phyloP scores from a whole-genome alignment of 2,113 vertebrate species.

The human (Homo sapiens) region DNA sequence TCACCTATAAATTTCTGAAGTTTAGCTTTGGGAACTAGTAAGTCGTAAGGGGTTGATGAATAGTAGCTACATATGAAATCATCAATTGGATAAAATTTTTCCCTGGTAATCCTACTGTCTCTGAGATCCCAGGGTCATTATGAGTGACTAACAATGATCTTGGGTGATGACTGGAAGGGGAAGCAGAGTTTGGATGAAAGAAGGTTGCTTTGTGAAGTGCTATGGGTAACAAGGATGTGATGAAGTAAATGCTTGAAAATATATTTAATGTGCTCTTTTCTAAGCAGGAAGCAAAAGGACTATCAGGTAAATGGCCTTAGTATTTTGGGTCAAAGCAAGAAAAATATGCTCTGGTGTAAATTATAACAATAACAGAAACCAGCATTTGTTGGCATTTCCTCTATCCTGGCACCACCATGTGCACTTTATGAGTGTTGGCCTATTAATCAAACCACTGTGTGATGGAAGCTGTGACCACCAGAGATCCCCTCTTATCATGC shows the following conservation, averaged over 20 bases:
- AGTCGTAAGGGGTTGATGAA: background rate
- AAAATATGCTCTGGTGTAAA: background rate
- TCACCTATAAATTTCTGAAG: too few species aligned
- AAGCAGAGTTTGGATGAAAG: background rate
- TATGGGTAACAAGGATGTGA: background rate
- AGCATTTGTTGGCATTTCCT: background rate
- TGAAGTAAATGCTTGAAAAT: background rate
- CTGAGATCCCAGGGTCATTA: background rate
- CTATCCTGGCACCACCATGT: background rate
- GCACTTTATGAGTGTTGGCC: too few species aligned
- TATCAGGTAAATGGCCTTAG: background rate
- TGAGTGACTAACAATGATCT: background rate
- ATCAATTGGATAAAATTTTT: background rate
- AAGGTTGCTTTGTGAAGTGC: background rate
- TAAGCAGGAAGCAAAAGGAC: background rate
- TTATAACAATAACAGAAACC: background rate
- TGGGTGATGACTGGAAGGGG: background rate
- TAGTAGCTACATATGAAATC: background rate
- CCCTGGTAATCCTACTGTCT: background rate
- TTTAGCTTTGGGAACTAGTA: too few species aligned
- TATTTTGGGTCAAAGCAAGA: background rate
- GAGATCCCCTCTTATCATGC: background rate
- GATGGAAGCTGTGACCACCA: too few species aligned
- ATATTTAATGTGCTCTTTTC: background rate
- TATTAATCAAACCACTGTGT: background rate